Evolutionary conservation across 2,797 vertebrate genomes (phyloP), one percentile per base, ranked within the genome.

Genomic region (Esox masquinongy): DNA sequence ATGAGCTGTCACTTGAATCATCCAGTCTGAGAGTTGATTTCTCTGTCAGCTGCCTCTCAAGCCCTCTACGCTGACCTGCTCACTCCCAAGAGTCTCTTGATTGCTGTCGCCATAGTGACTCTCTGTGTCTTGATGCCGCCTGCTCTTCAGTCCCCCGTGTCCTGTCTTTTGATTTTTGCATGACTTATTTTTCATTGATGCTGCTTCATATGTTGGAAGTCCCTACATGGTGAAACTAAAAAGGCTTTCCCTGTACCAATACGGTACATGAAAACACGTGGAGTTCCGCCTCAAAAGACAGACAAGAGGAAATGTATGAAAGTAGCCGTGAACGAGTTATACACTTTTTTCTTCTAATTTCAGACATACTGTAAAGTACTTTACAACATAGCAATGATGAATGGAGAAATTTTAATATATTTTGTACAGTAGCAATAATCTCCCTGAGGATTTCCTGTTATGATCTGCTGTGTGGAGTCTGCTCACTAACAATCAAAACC

Each of bases 51-150:
- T 93, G 92, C 91, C 91, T 92, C 91, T 94, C 93, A 90, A 90
- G 87, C 85, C 85, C 83, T 88, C 89, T 87, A 88, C 89, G 86
- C 88, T 88, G 87, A 91, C 88, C 89, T 83, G 83, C 84, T 84
- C 84, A 67, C 81, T 94, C 93, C 90, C 91, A 81, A 81, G 91
- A 91, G 93, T 86, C 89, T 83, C 87, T 88, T 92, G 91, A 94
- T 91, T 93, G 90, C 92, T 93, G 94, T 95, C 93, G 91, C 93
- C 94, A 94, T 94, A 94, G 93, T 94, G 93, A 94, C 74, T 39
- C 36, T 39, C 36, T 39, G 36, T 74, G 80, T 80, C 83, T 56
- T 56, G 6, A 56, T 56, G 53, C 53, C 8, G 53, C 53, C 19
- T 56, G 53, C 9, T 56, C 53, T 56, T 56, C 78, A 83, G 85